These are phyloP conservation scores for Leptonema lineaticorne DNA, from an alignment of 1,140 invertebrate genomes.

Conservation along the genomic window DNA sequence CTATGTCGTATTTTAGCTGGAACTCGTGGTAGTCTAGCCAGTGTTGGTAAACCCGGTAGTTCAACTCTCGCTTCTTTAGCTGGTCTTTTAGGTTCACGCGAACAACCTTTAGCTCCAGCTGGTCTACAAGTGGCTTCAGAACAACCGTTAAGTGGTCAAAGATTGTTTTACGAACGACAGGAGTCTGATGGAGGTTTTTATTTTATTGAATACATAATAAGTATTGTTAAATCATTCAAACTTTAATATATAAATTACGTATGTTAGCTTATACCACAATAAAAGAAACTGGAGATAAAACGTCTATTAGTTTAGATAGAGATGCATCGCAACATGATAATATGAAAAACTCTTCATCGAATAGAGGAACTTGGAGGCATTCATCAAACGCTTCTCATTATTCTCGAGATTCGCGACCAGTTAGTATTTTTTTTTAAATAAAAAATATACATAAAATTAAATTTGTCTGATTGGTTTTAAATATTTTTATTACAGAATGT, in stretches of 20 bases:
- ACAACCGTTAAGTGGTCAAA: conserved; percentile 18
- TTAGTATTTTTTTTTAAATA: conserved; percentile 6
- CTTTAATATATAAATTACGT: not conserved
- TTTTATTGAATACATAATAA: not conserved
- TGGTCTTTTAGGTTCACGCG: conserved; percentile 60
- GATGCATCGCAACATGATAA: conserved; percentile 5
- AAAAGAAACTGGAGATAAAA: conserved; percentile 25
- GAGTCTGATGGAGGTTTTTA: conserved; percentile 29
- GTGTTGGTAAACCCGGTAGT: conserved; percentile 78
- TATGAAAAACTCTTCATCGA: conserved; percentile 4
- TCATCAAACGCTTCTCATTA: conserved; percentile 21
- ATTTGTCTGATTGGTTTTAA: not conserved
- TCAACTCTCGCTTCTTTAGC: conserved; percentile 79
- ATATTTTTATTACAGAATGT: conserved; percentile 21
- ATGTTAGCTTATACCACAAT: conserved; percentile 37
- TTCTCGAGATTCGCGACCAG: conserved; percentile 35
- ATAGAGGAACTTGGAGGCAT: conserved; percentile 33
- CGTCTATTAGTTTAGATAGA: conserved; percentile 10
- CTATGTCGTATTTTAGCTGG: conserved; percentile 54
- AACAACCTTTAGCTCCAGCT: conserved; percentile 45
- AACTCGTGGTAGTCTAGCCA: conserved; percentile 76
- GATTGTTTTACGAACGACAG: conserved; percentile 20
- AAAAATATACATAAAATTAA: not conserved
- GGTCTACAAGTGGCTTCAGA: conserved; percentile 34
- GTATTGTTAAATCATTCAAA: not conserved